A percentile compares a stretch with the other conserved stretches of the same genome.
Evolutionary conservation across 2,888 invertebrate genomes (phyloP).

Genomic region (Sylvicola cinctus): DNA sequence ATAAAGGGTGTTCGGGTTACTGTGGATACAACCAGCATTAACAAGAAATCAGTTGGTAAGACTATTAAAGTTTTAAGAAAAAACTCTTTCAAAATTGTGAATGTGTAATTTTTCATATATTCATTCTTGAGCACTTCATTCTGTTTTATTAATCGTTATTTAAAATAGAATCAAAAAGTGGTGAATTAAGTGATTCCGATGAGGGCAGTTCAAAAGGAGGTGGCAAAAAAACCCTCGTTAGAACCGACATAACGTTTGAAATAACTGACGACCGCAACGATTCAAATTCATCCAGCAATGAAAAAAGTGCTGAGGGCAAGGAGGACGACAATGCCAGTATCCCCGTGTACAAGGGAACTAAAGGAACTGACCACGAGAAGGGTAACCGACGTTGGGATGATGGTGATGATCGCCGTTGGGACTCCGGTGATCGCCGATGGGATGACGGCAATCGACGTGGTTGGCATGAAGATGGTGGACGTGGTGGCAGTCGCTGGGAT

Average conservation of each 20-base stretch:
- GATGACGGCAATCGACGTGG: background rate
- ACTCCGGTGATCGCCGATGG: constrained; percentile 1
- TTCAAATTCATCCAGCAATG: constrained; percentile 15
- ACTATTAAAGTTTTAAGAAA: background rate
- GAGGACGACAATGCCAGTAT: constrained; percentile 1
- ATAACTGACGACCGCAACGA: constrained; percentile 17
- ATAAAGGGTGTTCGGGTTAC: constrained; percentile 26
- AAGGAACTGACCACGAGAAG: constrained; percentile 1
- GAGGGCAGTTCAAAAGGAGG: constrained; percentile 14
- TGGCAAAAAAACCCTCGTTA: constrained; percentile 22
- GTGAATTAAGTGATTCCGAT: background rate
- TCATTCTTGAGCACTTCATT: too few species aligned
- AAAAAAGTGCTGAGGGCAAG: constrained; percentile 3
- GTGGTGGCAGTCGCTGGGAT: constrained; percentile 7
- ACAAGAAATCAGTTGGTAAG: background rate
- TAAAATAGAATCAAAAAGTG: constrained; percentile 1
- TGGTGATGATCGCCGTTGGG: background rate
- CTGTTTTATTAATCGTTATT: too few species aligned
- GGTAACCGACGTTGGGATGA: background rate
- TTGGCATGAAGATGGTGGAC: constrained; percentile 6
- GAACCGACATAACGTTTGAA: constrained; percentile 26
- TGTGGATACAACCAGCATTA: constrained; percentile 21
- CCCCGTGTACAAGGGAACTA: constrained; percentile 16
- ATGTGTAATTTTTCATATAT: background rate
- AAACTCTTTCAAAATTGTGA: background rate